Conservation (phyloP, 2,113 vertebrate species). For the Mustelus asterias region DNA sequence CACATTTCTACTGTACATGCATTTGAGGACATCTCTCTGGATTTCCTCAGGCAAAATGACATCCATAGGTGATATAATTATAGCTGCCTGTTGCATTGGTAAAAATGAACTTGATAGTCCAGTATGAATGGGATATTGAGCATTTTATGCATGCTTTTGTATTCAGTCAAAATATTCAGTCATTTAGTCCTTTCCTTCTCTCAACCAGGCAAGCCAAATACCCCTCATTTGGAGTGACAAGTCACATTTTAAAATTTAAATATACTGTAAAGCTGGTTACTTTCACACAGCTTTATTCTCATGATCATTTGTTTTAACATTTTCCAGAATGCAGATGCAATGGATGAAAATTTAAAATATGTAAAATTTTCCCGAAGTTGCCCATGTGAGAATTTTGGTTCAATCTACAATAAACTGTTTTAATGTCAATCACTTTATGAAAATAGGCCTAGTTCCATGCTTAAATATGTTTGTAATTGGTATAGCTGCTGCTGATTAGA, state of each 20-base stretch:
- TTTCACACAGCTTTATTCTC: background rate
- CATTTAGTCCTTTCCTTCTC: background rate
- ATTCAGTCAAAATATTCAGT: too few species aligned
- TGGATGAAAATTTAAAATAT: background rate
- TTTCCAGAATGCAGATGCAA: background rate
- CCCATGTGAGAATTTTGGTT: background rate
- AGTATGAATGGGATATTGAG: background rate
- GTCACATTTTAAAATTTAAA: background rate
- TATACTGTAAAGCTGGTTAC: background rate
- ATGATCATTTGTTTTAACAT: background rate
- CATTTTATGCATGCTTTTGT: background rate
- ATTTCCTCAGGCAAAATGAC: background rate
- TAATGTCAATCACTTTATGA: background rate
- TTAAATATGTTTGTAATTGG: background rate
- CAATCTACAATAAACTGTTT: background rate
- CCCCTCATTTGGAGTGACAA: background rate
- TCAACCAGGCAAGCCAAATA: background rate
- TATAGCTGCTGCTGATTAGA: background rate
- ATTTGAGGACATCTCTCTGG: background rate
- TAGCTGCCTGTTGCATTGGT: background rate
- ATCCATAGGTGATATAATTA: background rate
- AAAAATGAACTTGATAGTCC: background rate
- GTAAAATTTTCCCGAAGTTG: background rate
- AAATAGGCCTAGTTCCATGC: background rate
- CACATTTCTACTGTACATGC: background rate